Percentiles rank a stretch among this genome's conserved stretches.
phyloP scores from a whole-genome alignment of 2,888 invertebrate genomes.

The Agrotis segetum region DNA sequence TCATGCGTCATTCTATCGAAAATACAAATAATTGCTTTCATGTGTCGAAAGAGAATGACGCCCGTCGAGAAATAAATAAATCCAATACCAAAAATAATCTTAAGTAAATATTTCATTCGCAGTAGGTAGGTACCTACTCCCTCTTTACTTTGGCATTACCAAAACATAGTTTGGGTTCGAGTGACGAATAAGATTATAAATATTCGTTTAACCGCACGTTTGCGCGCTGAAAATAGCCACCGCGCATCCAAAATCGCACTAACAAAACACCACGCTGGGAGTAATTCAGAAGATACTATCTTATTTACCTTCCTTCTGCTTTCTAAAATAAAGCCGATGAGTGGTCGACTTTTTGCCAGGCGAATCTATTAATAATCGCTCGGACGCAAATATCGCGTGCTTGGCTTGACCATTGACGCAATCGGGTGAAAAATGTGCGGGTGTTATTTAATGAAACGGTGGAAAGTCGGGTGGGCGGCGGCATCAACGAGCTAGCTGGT shows the following conservation, averaged over 20 bases:
- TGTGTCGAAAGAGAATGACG: slow-evolving; percentile 85
- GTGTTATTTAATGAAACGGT: slow-evolving; percentile 85
- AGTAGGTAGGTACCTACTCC: slow-evolving; percentile 71
- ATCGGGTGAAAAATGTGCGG: slow-evolving; percentile 87
- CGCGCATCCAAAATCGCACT: slow-evolving; percentile 74
- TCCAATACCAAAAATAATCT: slow-evolving; percentile 83
- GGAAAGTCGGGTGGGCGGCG: slow-evolving; percentile 82
- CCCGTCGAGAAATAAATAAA: slow-evolving; percentile 83
- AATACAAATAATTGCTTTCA: slow-evolving; percentile 85
- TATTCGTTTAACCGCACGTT: slow-evolving; percentile 79
- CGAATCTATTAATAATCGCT: slow-evolving; percentile 86
- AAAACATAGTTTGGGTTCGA: slow-evolving; percentile 82
- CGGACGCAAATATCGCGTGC: slow-evolving; percentile 88
- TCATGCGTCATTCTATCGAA: slow-evolving; percentile 85
- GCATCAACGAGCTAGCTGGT: slow-evolving; percentile 67
- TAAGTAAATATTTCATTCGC: slow-evolving; percentile 84
- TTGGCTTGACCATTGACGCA: slow-evolving; percentile 88
- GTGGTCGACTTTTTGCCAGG: slow-evolving; percentile 86
- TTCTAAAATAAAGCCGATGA: slow-evolving; percentile 88
- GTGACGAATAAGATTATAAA: slow-evolving; percentile 87
- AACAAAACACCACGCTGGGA: slow-evolving; percentile 81
- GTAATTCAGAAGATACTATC: slow-evolving; percentile 82
- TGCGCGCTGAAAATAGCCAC: slow-evolving; percentile 78
- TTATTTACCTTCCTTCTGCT: slow-evolving; percentile 87
- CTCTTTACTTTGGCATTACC: slow-evolving; percentile 85